These are phyloP conservation scores for Eupithecia tripunctaria DNA, from an alignment of 2,888 invertebrate genomes.

Conservation along the genomic window DNA sequence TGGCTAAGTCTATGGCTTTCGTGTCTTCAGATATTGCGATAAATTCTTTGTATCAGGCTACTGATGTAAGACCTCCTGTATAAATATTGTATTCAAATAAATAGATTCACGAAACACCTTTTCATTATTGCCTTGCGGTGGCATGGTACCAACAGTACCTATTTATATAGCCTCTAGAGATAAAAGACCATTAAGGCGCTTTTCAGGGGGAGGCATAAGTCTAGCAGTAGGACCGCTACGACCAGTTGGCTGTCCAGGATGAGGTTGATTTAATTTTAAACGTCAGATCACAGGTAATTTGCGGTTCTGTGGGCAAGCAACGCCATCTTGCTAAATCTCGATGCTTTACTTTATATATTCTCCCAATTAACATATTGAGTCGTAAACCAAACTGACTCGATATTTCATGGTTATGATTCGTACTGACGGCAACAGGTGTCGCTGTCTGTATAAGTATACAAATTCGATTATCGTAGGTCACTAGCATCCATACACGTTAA, in stretches of 20 bases:
- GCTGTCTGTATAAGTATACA: background rate
- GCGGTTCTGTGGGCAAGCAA: background rate
- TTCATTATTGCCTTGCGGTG: background rate
- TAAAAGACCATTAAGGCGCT: too few relatives aligned
- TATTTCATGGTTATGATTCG: background rate
- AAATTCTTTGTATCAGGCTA: slow-evolving; percentile 77
- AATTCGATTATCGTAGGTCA: background rate
- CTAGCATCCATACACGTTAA: background rate
- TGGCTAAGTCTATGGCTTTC: slow-evolving; percentile 80
- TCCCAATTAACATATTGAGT: background rate
- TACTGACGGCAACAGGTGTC: background rate
- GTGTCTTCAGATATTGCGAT: slow-evolving; percentile 80
- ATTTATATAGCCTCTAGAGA: too few relatives aligned
- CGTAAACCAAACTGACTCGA: background rate
- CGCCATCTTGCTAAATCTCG: background rate
- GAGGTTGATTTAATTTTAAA: too few relatives aligned
- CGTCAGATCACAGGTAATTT: background rate
- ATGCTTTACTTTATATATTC: background rate
- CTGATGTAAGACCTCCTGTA: slow-evolving; percentile 74
- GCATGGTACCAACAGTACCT: background rate
- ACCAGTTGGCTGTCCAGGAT: too few relatives aligned
- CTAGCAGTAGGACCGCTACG: too few relatives aligned
- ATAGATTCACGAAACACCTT: background rate
- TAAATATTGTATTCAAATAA: slow-evolving; percentile 46
- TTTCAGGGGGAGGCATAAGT: too few relatives aligned